Percentiles rank a stretch among this genome's conserved stretches.
phyloP scores from a whole-genome alignment of 2,113 vertebrate genomes.

The Syngnathus floridae region DNA sequence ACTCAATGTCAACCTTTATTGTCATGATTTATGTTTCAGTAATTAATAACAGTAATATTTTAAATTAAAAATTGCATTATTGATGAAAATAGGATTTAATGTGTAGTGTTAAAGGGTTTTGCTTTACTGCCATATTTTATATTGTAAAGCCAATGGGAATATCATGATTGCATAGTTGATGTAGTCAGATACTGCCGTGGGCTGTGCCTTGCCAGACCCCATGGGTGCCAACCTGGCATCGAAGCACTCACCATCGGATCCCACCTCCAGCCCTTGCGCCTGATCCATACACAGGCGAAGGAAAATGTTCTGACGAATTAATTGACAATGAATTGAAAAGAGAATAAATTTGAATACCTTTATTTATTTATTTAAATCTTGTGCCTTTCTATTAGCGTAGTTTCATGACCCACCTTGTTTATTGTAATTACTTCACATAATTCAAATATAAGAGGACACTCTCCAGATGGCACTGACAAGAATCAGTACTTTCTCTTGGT shows the following conservation, averaged over 20 bases:
- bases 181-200: not conserved
- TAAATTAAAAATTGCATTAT: not conserved
- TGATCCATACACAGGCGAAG: too few relatives aligned
- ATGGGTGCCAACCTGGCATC: too few relatives aligned
- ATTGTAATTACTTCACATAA: conserved; percentile 13
- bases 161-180: not conserved
- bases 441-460: conserved; percentile 30
- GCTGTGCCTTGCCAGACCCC: too few relatives aligned
- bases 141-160: not conserved
- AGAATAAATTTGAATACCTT: too few relatives aligned
- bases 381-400: not conserved
- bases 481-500: conserved; percentile 54
- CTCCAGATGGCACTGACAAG: conserved; percentile 59
- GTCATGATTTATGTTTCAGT: not conserved
- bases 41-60: not conserved
- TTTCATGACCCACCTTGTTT: not conserved
- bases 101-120: not conserved
- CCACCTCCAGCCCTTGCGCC: too few relatives aligned
- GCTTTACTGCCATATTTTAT: not conserved
- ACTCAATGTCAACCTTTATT: not conserved
- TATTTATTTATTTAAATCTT: not conserved
- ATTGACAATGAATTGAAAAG: too few relatives aligned
- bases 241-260: too few relatives aligned
- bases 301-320: too few relatives aligned
- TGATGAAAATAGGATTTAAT: not conserved